Base-by-base conservation (phyloP, 2,797 vertebrate genomes). In the Takifugu rubripes region DNA sequence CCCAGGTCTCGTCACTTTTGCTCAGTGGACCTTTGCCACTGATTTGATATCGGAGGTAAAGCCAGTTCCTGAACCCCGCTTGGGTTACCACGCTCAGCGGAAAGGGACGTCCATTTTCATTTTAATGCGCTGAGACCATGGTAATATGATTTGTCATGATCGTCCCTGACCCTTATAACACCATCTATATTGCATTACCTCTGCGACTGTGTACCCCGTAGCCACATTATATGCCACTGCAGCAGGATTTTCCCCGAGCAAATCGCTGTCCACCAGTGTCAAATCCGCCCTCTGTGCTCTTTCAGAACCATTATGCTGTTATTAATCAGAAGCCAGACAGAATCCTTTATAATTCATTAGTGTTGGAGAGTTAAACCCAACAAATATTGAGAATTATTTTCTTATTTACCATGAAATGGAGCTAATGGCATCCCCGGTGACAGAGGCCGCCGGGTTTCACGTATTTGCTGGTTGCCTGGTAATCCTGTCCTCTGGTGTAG, bases 361-460 rank as follows among this genome's bases (percentile, higher is more conserved):
- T 65, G 44, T 33, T 48, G 6, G n/a, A 44, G 44, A 55, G 24
- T 52, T 44, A 16, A 17, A 44, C n/a, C 43, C 17, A 43, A 44
- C 43, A 44, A 44, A 17, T 4, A 44, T 14, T 15, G 36, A 40
- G 64, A 61, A 49, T 73, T 64, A 66, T 68, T 78, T 61, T 77
- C 29, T 59, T 61, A 51, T 52, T 79, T 57, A 54, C 40, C 59
- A 56, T 69, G 65, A 74, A 54, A 36, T 55, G 65, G 68, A 31
- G 65, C 71, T 83, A 86, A 86, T 76, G 31, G 55, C 52, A 54
- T 84, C 78, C 65, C 81, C 42, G 9, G 74, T 74, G 79, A 81
- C 25, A 0, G 26, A 6, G 58, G 61, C 54, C 46, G 61, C 52
- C 53, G 60, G 53, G 62, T 66, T 70, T 45, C 45, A 54, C 49